A percentile compares a stretch with the other conserved stretches of the same genome.
Conservation (phyloP, 1,140 invertebrate genomes). For the Branchinecta lynchi region DNA sequence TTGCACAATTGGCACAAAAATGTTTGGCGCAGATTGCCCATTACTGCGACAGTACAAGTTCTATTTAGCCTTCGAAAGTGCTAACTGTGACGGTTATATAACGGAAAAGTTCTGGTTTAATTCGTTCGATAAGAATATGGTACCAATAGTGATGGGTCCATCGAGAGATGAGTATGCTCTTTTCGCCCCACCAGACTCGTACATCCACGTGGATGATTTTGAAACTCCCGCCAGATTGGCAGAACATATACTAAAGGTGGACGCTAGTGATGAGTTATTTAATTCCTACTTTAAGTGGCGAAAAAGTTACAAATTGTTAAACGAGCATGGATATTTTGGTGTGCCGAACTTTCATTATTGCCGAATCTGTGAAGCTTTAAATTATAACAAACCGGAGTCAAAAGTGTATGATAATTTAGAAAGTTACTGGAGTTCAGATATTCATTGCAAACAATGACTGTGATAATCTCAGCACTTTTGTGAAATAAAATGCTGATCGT, state of each 20-base stretch:
- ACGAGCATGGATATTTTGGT: constrained; percentile 52
- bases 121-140: constrained; percentile 29
- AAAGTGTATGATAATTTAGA: constrained; percentile 39
- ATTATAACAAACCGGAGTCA: constrained; percentile 26
- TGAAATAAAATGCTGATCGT: too few relatives aligned
- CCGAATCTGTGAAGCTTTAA: constrained; percentile 28
- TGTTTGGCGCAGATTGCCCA: constrained; percentile 41
- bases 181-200: constrained; percentile 29
- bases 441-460: constrained; percentile 30
- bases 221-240: constrained; percentile 28
- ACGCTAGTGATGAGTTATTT: constrained; percentile 24
- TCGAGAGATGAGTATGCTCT: constrained; percentile 30
- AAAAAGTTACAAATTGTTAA: constrained; percentile 24
- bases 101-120: constrained; percentile 50
- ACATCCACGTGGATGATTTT: constrained; percentile 30
- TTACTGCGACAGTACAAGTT: constrained; percentile 46
- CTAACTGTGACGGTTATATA: constrained; percentile 49
- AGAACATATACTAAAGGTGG: constrained; percentile 25
- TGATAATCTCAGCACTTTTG: too few relatives aligned
- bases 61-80: constrained; percentile 59
- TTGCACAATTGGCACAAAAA: constrained; percentile 35
- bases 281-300: constrained; percentile 27
- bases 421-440: constrained; percentile 33
- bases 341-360: constrained; percentile 30
- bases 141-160: constrained; percentile 37